Percentiles rank a stretch among this genome's conserved stretches.
These are phyloP conservation scores for Lepisosteus osseus DNA, from an alignment of 2,113 vertebrate species.

Conservation along the genomic window DNA sequence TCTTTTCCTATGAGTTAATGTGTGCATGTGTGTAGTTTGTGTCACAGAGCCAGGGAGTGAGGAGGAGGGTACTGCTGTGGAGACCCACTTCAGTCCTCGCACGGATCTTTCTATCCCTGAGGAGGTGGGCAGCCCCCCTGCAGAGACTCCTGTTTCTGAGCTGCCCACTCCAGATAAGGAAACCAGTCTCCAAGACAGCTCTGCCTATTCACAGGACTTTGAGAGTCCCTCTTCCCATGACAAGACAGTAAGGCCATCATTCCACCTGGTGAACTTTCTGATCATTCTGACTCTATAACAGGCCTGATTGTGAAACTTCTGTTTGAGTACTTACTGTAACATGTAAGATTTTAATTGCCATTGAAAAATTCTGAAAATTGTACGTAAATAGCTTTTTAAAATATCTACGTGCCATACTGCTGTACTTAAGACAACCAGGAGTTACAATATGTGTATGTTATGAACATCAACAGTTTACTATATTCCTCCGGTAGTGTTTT, in stretches of 20 bases:
- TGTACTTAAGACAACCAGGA: too few relatives aligned
- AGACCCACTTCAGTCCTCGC: constrained; percentile 67
- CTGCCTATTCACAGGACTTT: constrained; percentile 71
- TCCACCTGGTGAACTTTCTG: rapidly evolving
- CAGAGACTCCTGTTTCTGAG: constrained; percentile 50
- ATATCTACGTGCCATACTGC: too few relatives aligned
- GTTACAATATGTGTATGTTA: too few relatives aligned
- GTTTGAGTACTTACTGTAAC: too few relatives aligned
- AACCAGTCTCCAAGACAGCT: constrained; percentile 59
- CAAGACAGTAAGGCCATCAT: constrained; percentile 66
- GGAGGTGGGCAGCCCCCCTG: constrained; percentile 58
- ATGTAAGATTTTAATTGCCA: too few relatives aligned
- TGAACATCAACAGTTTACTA: too few relatives aligned
- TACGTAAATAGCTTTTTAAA: too few relatives aligned
- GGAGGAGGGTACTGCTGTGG: constrained; percentile 56
- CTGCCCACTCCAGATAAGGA: constrained; percentile 44
- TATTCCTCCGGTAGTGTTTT: too few relatives aligned
- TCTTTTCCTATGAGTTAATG: too few relatives aligned
- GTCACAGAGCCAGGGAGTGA: constrained; percentile 68
- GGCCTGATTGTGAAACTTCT: background rate
- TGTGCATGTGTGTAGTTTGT: background rate
- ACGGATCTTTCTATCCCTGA: constrained; percentile 68
- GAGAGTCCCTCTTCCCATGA: constrained; percentile 56
- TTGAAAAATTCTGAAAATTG: too few relatives aligned
- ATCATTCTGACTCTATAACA: background rate